Conservation (phyloP, 2,888 invertebrate genomes). For the Macaria notata region DNA sequence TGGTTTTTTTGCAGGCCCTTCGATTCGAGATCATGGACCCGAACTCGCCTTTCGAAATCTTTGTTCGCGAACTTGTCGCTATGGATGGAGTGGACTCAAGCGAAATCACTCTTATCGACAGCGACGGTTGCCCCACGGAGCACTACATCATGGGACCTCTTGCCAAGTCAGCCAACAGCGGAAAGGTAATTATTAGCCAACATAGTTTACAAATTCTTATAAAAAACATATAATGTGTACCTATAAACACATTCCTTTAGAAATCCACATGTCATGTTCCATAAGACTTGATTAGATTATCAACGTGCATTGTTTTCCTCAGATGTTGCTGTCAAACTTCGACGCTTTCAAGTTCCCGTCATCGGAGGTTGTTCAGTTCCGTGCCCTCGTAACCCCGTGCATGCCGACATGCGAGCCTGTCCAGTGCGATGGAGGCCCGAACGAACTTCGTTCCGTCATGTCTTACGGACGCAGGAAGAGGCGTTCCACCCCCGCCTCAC, state of each 20-base stretch:
- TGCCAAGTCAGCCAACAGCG: conserved; percentile 89
- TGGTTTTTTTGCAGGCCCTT: conserved; percentile 79
- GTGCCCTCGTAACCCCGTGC: conserved; percentile 96
- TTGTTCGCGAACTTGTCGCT: conserved; percentile 95
- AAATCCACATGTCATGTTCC: too few relatives aligned
- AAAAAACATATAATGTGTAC: too few relatives aligned
- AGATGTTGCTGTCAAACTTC: conserved; percentile 94
- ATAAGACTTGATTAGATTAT: not conserved
- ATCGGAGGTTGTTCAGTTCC: conserved; percentile 96
- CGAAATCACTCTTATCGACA: conserved; percentile 95
- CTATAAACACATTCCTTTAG: too few relatives aligned
- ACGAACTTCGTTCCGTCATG: conserved; percentile 90
- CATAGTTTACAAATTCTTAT: too few relatives aligned
- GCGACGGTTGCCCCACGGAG: conserved; percentile 95
- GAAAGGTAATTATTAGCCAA: conserved; percentile 84
- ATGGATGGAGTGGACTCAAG: conserved; percentile 97
- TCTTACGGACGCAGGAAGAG: conserved; percentile 93
- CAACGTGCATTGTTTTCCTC: conserved; percentile 46
- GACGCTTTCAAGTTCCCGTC: conserved; percentile 98
- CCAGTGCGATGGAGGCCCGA: conserved; percentile 93
- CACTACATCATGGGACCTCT: conserved; percentile 97
- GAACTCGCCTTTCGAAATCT: conserved; percentile 97
- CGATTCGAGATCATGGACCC: conserved; percentile 96
- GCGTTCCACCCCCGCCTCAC: conserved; percentile 83
- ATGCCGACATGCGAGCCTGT: conserved; percentile 97